phyloP scores from a whole-genome alignment of 2,113 vertebrate genomes.

The Hystrix brachyura region DNA sequence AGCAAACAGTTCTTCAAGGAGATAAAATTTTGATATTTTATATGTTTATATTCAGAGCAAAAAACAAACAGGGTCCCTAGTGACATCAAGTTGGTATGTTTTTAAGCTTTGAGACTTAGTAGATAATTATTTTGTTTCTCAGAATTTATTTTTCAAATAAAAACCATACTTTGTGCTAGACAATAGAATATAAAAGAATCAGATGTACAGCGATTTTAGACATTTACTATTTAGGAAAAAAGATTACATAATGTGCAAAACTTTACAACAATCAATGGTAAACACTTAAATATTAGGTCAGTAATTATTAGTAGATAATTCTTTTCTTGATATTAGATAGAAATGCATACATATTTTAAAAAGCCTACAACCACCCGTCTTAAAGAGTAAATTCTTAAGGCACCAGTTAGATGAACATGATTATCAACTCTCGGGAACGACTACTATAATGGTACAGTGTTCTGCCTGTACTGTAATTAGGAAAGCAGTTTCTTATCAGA shows the following conservation, averaged over 20 bases:
- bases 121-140: neutral
- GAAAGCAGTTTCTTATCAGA: neutral
- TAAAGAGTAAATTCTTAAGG: neutral
- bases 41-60: neutral
- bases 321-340: neutral
- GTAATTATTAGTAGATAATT: constrained; percentile 84
- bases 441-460: neutral
- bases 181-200: constrained; percentile 91
- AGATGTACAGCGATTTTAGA: constrained; percentile 89
- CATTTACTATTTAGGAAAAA: constrained; percentile 85
- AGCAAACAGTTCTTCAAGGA: neutral
- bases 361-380: neutral
- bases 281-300: constrained; percentile 91
- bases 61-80: neutral
- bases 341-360: neutral
- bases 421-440: neutral
- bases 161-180: constrained; percentile 89
- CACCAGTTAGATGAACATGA: neutral
- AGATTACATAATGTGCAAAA: constrained; percentile 93
- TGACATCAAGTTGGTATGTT: neutral
- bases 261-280: constrained; percentile 92
- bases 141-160: constrained; percentile 88
- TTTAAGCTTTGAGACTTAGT: neutral
- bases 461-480: neutral
- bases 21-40: neutral